Evolutionary conservation across 2,888 invertebrate species (phyloP), one percentile per base, ranked within the genome.

Genomic region (Heteromyza rotundicornis): DNA sequence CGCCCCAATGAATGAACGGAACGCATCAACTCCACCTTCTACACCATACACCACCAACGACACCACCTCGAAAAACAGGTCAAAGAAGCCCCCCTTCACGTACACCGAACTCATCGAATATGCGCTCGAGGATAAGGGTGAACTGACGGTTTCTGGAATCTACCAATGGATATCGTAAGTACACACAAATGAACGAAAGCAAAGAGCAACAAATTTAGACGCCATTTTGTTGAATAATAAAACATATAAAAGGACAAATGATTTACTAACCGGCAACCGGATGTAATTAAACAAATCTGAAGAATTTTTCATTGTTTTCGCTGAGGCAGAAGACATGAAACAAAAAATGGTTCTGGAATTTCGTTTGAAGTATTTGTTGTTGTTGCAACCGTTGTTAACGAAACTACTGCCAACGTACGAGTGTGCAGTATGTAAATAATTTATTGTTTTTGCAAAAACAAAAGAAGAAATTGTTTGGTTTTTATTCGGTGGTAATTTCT

Each of bases 81-180:
- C 87, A 56, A 90, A 89, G 78, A 95, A 95, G 76, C 95, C 95
- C 19, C 93, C 94, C 0, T 94, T 92, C 78, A 95, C 95, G 0
- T 95, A 95, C 76, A 95, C 95, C 1, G 95, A 95, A 82, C 86
- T 95, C 71, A 95, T 95, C 71, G 94, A 95, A 82, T 89, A 92
- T 75, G 95, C 95, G 50, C 84, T 95, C 64, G 88, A 90, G 71
- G 95, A 95, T 81, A 91, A 89, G 76, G 92, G 94, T 59, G 92
- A 94, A 84, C 84, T 95, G 66, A 95, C 95, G 1, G 95, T 95
- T 35, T 94, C 94, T 5, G 95, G 92, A 59, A 95, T 95, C 72
- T 95, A 95, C 82, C 91, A 92, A 74, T 95, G 95, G 95, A 95
- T 95, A 77, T 94, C 94, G 95, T 95, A 85, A 94, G 94, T 91